Conservation (phyloP, 1,140 invertebrate species). For the Trichogramma pretiosum region DNA sequence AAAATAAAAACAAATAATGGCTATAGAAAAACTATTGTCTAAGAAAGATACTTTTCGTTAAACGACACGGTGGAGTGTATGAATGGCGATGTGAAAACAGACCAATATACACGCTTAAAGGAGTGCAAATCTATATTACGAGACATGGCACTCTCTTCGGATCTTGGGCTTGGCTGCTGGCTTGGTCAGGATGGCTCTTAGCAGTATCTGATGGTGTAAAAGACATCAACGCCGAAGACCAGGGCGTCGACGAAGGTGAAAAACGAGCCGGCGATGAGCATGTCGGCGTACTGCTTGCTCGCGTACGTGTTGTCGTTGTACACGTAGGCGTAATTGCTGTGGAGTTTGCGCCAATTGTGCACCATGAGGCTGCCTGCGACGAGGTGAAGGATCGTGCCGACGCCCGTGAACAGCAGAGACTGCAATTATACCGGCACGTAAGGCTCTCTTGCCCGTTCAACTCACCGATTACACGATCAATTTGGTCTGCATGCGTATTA, state of each 20-base stretch:
- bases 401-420: constrained; percentile 52
- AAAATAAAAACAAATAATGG: no score
- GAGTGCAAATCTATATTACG: no score
- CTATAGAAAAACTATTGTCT: no score
- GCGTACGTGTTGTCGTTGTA: constrained; percentile 46
- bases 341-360: constrained; percentile 47
- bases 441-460: neutral
- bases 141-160: no score
- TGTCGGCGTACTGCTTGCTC: constrained; percentile 51
- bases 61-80: neutral
- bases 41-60: no score
- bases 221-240: constrained; percentile 47
- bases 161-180: no score
- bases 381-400: constrained; percentile 54
- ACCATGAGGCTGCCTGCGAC: constrained; percentile 55
- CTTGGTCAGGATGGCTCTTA: neutral
- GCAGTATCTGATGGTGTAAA: constrained; percentile 42
- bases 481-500: constrained; percentile 10
- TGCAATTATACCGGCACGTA: constrained; percentile 29
- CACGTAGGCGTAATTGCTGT: constrained; percentile 32
- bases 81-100: neutral
- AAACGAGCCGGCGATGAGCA: constrained; percentile 50
- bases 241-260: constrained; percentile 47
- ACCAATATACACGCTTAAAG: no score
- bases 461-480: constrained; percentile 15